Evolutionary conservation across 2,888 invertebrate genomes (phyloP), one percentile per base, ranked within the genome.

Genomic region (Synanthedon vespiformis): DNA sequence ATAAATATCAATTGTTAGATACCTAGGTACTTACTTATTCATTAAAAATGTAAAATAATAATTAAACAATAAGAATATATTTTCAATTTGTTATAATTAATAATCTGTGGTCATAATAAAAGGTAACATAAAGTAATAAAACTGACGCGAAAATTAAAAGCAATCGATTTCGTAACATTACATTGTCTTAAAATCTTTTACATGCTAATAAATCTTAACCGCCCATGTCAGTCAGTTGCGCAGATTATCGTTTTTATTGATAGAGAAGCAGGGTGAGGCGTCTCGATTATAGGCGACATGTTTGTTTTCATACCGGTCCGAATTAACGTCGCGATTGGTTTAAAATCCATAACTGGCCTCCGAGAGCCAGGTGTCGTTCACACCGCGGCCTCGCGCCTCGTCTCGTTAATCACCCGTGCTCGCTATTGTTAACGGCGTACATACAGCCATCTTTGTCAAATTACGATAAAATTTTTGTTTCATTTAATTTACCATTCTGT

Each of bases 321-420:
- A 84, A 85, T 86, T 84, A 85, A 84, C 85, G 82, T 84, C 76
- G 86, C 85, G 80, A 87, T 85, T 86, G 85, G 85, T 83, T 85
- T 77, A 86, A 85, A 86, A 87, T 86, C 85, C 86, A 86, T 86
- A 86, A 85, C 85, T 86, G 86, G 86, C 86, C 86, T 83, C 85
- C 72, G 76, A 77, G 80, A 82, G 83, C 86, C 87, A 87, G 87
- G 88, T 88, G 87, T 88, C 87, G 87, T 88, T 88, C 87, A 88
- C 88, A 88, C 87, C 86, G 87, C 86, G 87, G 86, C 87, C 84
- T 84, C 85, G 85, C 85, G 85, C 56, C 84, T 84, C 84, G 84
- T 84, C 86, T 86, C 85, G 83, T 85, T 84, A 87, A 85, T 85
- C 85, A 85, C 81, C 81, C 85, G 81, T 80, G 80, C 80, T 80